phyloP scores from a whole-genome alignment of 2,797 vertebrate genomes.

The Phoeniculus purpureus region DNA sequence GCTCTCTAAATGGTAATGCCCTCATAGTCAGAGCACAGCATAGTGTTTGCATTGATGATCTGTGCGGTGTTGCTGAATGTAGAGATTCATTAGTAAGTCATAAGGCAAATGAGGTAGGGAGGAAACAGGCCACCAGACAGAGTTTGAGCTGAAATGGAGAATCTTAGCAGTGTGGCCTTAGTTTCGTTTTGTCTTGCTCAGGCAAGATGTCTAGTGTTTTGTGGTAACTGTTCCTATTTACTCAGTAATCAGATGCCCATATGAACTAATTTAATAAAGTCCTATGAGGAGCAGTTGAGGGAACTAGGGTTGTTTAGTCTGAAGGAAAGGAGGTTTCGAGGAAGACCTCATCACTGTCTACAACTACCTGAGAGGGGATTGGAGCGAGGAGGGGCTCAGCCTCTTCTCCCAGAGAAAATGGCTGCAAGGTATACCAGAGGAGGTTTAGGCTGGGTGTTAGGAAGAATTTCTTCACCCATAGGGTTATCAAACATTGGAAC shows the following conservation, averaged over 20 bases:
- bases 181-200: neutral
- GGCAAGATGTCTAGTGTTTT: neutral
- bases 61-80: neutral
- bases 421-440: no score
- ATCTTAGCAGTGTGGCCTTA: neutral
- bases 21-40: neutral
- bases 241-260: slow-evolving; percentile 3
- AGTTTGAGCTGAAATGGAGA: neutral
- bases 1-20: neutral
- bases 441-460: no score
- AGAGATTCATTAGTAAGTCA: neutral
- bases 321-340: no score
- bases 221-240: slow-evolving; percentile 6
- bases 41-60: neutral
- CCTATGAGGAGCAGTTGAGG: no score
- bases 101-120: neutral
- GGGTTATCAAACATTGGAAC: no score
- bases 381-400: no score
- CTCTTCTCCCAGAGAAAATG: no score
- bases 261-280: slow-evolving; percentile 47
- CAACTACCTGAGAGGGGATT: no score
- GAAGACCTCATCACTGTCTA: no score
- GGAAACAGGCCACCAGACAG: neutral
- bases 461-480: no score
- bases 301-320: no score